Evolutionary conservation across 2,797 vertebrate species (phyloP), one percentile per base, ranked within the genome.

Genomic region (Sebastes hubbsi): DNA sequence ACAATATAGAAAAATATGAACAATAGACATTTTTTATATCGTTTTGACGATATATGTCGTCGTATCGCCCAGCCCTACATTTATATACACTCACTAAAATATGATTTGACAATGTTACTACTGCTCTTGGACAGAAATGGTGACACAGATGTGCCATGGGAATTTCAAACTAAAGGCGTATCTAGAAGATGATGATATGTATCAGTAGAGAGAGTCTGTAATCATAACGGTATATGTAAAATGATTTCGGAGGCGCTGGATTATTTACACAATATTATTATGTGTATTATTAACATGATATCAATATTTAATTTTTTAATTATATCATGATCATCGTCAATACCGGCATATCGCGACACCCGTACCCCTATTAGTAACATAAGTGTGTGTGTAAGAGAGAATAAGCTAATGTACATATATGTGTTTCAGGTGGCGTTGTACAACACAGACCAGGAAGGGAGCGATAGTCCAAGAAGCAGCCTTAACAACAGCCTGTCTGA

Each of bases 401-500:
- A 49, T 34, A 70, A 62, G 9, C 80, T 77, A 72, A 83, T 79
- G 49, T 72, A 0, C 27, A 25, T 92, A 14, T 89, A 8, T 92
- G 77, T 77, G 78, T 95, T 95, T 80, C 93, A 97, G 97, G 97
- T 98, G 97, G 95, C 97, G 69, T 95, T 98, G 92, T 98, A 97
- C 93, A 98, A 97, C 94, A 95, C 97, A 84, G 97, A 97, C 93
- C 97, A 98, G 95, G 97, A 98, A 86, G 97, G 97, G 78, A 98
- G 97, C 83, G 97, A 98, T 93, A 98, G 97, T 90, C 97, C 97
- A 82, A 96, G 97, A 90, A 98, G 97, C 96, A 98, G 97, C 97
- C 97, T 98, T 97, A 98, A 98, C 96, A 98, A 98, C 95, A 98
- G 97, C 96, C 95, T 98, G 92, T 98, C 97, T 88, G 97, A 98